phyloP scores from a whole-genome alignment of 2,797 vertebrate species.

The Presbytis comata region DNA sequence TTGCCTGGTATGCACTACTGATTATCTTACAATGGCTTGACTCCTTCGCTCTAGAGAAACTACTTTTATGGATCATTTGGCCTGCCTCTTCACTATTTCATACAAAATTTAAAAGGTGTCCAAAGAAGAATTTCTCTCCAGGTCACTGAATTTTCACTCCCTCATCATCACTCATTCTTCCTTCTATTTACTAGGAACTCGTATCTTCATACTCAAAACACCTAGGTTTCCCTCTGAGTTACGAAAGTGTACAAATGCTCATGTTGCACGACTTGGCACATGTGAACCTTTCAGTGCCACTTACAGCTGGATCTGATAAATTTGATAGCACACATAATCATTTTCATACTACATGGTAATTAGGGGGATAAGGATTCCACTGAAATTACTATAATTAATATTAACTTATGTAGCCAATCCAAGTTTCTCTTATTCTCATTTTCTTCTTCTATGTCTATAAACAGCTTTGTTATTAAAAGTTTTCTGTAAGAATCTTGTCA shows the following conservation, averaged over 20 bases:
- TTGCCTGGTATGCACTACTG: background rate
- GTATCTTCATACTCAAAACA: background rate
- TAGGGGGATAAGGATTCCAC: slow-evolving; percentile 50
- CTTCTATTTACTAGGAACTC: background rate
- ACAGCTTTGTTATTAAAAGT: slow-evolving; percentile 65
- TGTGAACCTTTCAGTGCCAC: background rate
- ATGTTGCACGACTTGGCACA: background rate
- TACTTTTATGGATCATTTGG: background rate
- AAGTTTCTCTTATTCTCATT: slow-evolving; percentile 46
- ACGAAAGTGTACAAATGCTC: background rate
- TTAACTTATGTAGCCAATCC: slow-evolving; percentile 9
- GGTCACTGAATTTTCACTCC: background rate
- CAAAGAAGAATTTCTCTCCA: background rate
- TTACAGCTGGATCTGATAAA: slow-evolving; percentile 1
- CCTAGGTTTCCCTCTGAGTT: background rate
- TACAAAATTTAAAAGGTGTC: background rate
- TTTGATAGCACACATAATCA: background rate
- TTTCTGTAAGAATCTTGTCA: slow-evolving; percentile 53
- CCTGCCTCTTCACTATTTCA: background rate
- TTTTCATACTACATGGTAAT: slow-evolving; percentile 52
- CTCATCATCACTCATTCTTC: background rate
- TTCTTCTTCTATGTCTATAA: slow-evolving; percentile 70
- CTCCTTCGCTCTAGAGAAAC: background rate
- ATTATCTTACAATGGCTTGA: background rate
- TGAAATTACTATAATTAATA: slow-evolving; percentile 68